Percentiles rank a stretch among this genome's conserved stretches.
Evolutionary conservation across 2,888 invertebrate species (phyloP).

Genomic region (Ceratothoa steindachneri): DNA sequence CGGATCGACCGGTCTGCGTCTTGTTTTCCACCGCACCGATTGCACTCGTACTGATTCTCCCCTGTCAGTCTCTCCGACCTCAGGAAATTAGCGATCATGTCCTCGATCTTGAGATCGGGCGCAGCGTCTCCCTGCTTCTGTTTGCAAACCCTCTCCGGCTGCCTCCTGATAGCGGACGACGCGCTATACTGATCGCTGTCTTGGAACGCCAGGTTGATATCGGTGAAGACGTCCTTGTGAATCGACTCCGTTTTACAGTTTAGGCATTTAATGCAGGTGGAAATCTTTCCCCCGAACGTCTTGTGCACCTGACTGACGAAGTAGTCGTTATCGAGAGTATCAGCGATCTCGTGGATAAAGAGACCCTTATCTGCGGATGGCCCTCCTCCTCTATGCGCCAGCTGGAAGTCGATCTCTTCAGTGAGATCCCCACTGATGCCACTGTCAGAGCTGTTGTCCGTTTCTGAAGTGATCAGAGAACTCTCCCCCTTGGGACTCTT

Average conservation of each 20-base stretch:
- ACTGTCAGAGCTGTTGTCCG: slow-evolving; percentile 42
- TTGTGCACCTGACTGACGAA: slow-evolving; percentile 61
- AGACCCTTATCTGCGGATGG: slow-evolving; percentile 18
- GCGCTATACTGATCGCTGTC: slow-evolving; percentile 23
- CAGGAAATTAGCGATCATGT: slow-evolving; percentile 70
- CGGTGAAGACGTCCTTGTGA: slow-evolving; percentile 73
- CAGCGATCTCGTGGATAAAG: slow-evolving; percentile 28
- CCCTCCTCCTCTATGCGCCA: slow-evolving; percentile 19
- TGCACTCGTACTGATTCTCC: slow-evolving; percentile 78
- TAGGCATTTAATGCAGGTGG: slow-evolving; percentile 70
- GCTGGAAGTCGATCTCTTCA: slow-evolving; percentile 29
- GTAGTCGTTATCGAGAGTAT: slow-evolving; percentile 40
- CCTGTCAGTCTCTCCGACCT: slow-evolving; percentile 72
- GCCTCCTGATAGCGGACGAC: slow-evolving; percentile 19
- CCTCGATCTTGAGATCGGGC: slow-evolving; percentile 60
- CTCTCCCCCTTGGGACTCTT: slow-evolving; percentile 34
- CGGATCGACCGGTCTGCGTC: slow-evolving; percentile 70
- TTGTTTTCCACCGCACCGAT: slow-evolving; percentile 67
- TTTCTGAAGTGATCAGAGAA: slow-evolving; percentile 27
- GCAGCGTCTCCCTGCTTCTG: slow-evolving; percentile 13
- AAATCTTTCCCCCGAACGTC: slow-evolving; percentile 71
- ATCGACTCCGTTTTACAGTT: slow-evolving; percentile 68
- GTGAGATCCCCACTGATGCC: slow-evolving; percentile 41
- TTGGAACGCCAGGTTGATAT: slow-evolving; percentile 59
- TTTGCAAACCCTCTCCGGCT: slow-evolving; percentile 23